Evolutionary conservation across 2,888 invertebrate genomes (phyloP), one percentile per base, ranked within the genome.

Genomic region (Vanessa cardui): DNA sequence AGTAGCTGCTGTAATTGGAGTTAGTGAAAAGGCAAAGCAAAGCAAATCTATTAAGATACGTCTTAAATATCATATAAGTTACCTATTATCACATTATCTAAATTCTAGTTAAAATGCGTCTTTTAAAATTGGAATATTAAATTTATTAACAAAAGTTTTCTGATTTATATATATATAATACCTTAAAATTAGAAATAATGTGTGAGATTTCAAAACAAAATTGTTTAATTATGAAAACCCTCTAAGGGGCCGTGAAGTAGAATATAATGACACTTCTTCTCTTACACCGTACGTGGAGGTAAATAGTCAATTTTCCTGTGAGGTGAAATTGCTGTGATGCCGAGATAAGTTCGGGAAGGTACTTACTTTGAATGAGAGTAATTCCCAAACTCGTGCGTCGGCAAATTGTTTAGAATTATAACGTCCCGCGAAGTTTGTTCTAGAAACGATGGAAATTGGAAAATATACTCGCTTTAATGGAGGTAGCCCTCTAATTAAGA

Each of bases 331-430:
- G 76, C 77, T 78, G 76, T 74, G 79, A 81, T 81, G 77, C 76
- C 75, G 77, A 78, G 80, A 82, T 80, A 82, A 80, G 77, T 76
- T 77, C 72, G 70, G 76, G 72, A 66, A 71, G 77, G 77, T 77
- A 78, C 77, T 79, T 79, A 78, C 73, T 76, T 76, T 76, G 77
- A 82, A 79, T 78, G 82, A 76, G 78, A 78, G 78, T 78, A 79
- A 80, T 81, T 78, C 78, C 71, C 76, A 62, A 78, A 77, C 76
- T 78, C 75, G 73, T 66, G 74, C 73, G 77, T 75, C 78, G 72
- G 79, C 77, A 80, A 79, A 81, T 81, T 82, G 79, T 78, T 80
- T 78, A 79, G 77, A 81, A 80, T 80, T 80, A 80, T 75, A 76
- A 74, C 69, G 70, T 73, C 64, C 73, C 62, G 61, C 71, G 70